Base-by-base conservation (phyloP, 2,797 vertebrate species). In the Oreochromis mossambicus region DNA sequence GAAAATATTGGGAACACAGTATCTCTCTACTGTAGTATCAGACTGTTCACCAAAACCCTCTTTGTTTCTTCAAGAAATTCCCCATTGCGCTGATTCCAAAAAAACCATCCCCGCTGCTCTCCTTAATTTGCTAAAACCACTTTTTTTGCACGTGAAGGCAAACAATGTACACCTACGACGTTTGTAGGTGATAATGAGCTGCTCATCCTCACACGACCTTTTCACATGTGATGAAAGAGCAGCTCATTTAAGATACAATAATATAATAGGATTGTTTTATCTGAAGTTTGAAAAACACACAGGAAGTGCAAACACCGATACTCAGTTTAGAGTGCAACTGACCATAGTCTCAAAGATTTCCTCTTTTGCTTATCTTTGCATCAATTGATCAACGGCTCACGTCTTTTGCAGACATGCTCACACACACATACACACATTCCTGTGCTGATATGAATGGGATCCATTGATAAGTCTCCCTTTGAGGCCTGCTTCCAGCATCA, bases 381-480 rank as follows among this genome's bases (percentile, higher is more conserved):
- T 90, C 87, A 91, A 85, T 93, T 92, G 91, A 93, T 93, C 92
- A 95, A 52, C 24, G 1, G 38, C 84, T 87, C 46, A n/a, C 41
- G 78, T 73, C 85, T 85, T 41, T 63, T 58, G 70, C 50, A 10
- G 48, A 83, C 81, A 58, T 29, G 38, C 73, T 78, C 80, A 82
- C 83, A 82, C 55, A 29, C 79, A 75, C 84, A 55, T 8, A 70
- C 85, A 79, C 46, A 83, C 89, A 90, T 88, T 92, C 91, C 87
- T 87, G 73, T 46, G 80, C 77, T 68, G 88, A 89, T 92, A 90
- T 94, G 92, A 95, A 95, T 93, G 87, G 90, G 70, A 70, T 81
- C 82, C 86, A 94, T 93, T 95, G 92, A 94, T 93, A 89, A 24
- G 1, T 85, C 86, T 88, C 79, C 85, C 92, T 94, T 90, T 92